A percentile compares a stretch with the other conserved stretches of the same genome.
Evolutionary conservation across 2,797 vertebrate genomes (phyloP).

Genomic region (Cuniculus paca): DNA sequence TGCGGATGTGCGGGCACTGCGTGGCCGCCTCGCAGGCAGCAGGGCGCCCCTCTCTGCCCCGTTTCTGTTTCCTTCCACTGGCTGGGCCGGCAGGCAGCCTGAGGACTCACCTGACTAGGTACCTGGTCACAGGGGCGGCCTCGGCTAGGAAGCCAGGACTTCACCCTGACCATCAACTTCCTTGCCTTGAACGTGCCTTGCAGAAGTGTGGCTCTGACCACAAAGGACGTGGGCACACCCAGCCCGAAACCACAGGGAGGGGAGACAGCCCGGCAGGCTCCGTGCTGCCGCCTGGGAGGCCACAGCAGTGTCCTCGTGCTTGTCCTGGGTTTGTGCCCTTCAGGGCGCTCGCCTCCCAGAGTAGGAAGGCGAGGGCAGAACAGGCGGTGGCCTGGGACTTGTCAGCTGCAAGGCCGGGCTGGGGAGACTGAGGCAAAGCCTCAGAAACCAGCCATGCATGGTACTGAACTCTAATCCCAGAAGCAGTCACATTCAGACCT

Average conservation of each 20-base stretch:
- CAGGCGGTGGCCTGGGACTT: background rate
- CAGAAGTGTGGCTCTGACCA: background rate
- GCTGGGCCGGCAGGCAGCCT: background rate
- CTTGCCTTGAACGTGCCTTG: background rate
- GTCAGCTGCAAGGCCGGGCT: background rate
- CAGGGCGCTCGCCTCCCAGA: background rate
- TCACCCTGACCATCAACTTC: background rate
- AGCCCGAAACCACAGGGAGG: background rate
- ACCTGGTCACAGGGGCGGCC: background rate
- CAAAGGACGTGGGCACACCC: background rate
- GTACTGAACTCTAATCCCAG: background rate
- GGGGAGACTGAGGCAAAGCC: background rate
- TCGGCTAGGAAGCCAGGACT: background rate
- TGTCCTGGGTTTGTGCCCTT: background rate
- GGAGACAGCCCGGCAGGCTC: background rate
- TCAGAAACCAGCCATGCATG: background rate
- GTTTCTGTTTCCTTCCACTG: background rate
- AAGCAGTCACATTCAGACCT: background rate
- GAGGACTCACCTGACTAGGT: background rate
- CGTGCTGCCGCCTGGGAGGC: background rate
- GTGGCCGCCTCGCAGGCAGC: background rate
- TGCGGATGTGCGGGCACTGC: rapidly evolving
- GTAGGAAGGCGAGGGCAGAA: background rate
- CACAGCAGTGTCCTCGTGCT: rapidly evolving
- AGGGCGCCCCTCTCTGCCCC: no score